A percentile compares a stretch with the other conserved stretches of the same genome.
Evolutionary conservation across 2,888 invertebrate genomes (phyloP).

Genomic region (Zhengitettix transpicula): DNA sequence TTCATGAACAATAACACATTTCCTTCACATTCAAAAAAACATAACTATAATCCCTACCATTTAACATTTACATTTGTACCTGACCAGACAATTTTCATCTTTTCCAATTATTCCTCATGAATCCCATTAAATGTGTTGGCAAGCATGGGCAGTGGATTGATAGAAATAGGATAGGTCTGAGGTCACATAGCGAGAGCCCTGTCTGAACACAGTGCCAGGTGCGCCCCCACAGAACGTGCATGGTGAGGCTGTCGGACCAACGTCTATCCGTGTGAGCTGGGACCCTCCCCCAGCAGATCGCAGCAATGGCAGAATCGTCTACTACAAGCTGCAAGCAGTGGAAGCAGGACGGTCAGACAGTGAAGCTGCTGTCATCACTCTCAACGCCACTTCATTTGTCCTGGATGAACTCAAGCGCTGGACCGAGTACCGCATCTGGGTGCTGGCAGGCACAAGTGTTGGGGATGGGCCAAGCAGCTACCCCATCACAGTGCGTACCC

Average conservation of each 20-base stretch:
- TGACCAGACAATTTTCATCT: no score
- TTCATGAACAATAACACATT: no score
- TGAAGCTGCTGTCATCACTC: constrained; percentile 63
- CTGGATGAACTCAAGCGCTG: constrained; percentile 84
- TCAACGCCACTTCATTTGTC: constrained; percentile 62
- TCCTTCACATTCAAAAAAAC: no score
- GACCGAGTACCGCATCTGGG: constrained; percentile 95
- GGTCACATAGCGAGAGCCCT: background rate
- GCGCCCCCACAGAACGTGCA: constrained; percentile 91
- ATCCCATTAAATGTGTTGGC: background rate
- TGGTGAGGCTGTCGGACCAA: constrained; percentile 74
- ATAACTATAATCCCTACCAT: no score
- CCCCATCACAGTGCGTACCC: constrained; percentile 83
- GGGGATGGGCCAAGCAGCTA: constrained; percentile 91
- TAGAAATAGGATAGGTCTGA: background rate
- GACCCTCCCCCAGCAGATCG: constrained; percentile 79
- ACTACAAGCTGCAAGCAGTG: constrained; percentile 86
- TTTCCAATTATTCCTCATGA: no score
- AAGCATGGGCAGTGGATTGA: background rate
- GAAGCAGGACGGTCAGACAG: constrained; percentile 72
- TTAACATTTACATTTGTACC: no score
- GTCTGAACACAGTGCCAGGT: constrained; percentile 65
- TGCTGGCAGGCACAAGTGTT: constrained; percentile 87
- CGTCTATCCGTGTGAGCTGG: constrained; percentile 81
- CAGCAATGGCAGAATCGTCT: constrained; percentile 81